Percentiles rank a stretch among this genome's conserved stretches.
Conservation (phyloP, 2,888 invertebrate genomes). For the Euphydryas editha region DNA sequence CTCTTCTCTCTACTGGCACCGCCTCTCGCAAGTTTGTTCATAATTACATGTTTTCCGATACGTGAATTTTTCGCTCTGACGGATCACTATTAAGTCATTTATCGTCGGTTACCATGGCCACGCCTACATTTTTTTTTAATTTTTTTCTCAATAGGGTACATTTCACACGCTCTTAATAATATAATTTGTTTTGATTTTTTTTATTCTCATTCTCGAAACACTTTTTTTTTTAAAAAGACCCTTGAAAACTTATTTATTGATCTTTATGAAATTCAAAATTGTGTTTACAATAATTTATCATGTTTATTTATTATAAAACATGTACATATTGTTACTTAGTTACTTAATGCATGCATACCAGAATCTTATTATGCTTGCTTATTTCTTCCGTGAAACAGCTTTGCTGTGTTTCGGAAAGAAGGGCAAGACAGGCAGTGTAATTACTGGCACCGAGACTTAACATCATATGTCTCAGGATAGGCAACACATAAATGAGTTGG, state of each 20-base stretch:
- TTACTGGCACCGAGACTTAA: too few species aligned
- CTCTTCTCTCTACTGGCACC: conserved; percentile 40
- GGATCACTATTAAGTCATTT: conserved; percentile 76
- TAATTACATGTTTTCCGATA: conserved; percentile 77
- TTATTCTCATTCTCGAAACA: conserved; percentile 35
- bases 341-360: too few species aligned
- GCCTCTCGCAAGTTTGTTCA: conserved; percentile 58
- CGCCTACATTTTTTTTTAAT: conserved; percentile 60
- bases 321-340: too few species aligned
- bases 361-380: too few species aligned
- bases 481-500: too few species aligned
- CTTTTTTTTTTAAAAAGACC: background rate
- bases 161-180: conserved; percentile 62
- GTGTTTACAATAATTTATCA: too few species aligned
- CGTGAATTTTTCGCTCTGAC: conserved; percentile 66
- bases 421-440: too few species aligned
- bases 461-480: too few species aligned
- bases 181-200: conserved; percentile 61
- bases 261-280: too few species aligned
- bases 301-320: too few species aligned
- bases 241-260: background rate
- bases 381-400: too few species aligned
- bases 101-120: conserved; percentile 66
- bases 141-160: conserved; percentile 48
- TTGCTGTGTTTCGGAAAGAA: too few species aligned